Percentiles rank a stretch among this genome's conserved stretches.
phyloP scores from a whole-genome alignment of 2,113 vertebrate species.

The Amblyopsis rosae region DNA sequence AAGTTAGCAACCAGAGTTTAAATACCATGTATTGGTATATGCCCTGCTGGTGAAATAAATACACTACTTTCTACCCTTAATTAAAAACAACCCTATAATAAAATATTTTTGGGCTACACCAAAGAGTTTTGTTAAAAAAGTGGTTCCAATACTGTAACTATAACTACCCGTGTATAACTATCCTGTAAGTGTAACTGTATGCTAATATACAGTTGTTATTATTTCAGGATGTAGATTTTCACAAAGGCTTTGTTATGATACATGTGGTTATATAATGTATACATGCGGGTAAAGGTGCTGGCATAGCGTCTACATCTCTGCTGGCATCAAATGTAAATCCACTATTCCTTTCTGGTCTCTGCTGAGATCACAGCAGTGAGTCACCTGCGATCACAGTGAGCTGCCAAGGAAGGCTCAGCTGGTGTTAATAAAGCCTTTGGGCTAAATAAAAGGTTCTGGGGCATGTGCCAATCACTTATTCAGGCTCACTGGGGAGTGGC shows the following conservation, averaged over 20 bases:
- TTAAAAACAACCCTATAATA: no score
- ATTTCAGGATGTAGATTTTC: background rate
- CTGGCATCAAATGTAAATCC: conserved; percentile 9
- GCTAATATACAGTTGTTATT: no score
- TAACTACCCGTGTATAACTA: no score
- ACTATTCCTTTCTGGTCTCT: background rate
- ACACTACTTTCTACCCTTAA: no score
- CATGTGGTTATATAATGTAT: background rate
- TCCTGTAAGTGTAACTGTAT: no score
- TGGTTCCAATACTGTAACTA: no score
- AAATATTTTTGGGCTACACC: no score
- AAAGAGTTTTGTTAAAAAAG: no score
- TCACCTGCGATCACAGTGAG: conserved; percentile 4
- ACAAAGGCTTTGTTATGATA: conserved; percentile 6
- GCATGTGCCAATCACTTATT: conserved; percentile 6
- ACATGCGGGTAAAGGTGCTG: background rate
- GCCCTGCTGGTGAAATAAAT: no score
- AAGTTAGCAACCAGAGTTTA: no score
- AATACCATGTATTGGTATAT: no score
- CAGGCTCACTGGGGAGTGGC: background rate
- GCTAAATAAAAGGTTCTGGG: background rate
- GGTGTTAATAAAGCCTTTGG: conserved; percentile 7
- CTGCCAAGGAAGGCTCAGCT: conserved; percentile 3
- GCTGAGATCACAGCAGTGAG: background rate
- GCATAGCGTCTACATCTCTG: background rate